A percentile compares a stretch with the other conserved stretches of the same genome.
These are phyloP conservation scores for Perccottus glenii DNA, from an alignment of 2,113 vertebrate genomes.

Conservation along the genomic window DNA sequence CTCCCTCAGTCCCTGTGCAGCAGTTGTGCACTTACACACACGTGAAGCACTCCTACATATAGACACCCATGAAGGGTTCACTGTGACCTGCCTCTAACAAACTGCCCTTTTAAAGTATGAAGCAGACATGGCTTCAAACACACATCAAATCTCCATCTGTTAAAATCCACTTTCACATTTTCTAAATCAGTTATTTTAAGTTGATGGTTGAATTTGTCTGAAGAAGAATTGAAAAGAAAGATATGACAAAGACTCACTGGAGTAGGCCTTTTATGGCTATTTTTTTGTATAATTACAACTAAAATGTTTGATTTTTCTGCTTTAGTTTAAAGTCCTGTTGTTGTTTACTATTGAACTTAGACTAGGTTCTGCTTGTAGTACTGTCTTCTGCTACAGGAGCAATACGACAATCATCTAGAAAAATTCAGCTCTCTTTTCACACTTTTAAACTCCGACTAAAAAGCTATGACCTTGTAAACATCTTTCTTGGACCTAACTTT, in stretches of 20 bases:
- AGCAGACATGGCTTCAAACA: constrained; percentile 20
- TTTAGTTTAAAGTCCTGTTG: not conserved
- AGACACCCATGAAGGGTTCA: constrained; percentile 17
- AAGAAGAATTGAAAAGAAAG: not conserved
- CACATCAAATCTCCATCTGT: not conserved
- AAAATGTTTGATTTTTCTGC: not conserved
- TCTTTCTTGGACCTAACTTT: too few relatives aligned
- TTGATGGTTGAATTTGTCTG: not conserved
- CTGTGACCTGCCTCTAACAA: constrained; percentile 35
- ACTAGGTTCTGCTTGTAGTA: not conserved
- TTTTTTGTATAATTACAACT: not conserved
- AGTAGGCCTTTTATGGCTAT: not conserved
- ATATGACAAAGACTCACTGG: not conserved
- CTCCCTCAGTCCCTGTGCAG: constrained; percentile 4
- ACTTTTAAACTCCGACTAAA: constrained; percentile 7
- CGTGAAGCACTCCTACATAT: constrained; percentile 34
- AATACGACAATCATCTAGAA: constrained; percentile 55
- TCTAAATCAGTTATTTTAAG: not conserved
- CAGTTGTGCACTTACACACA: constrained; percentile 4
- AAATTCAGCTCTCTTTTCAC: not conserved
- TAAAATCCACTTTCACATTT: not conserved
- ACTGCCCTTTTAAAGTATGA: constrained; percentile 48
- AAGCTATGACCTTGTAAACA: not conserved
- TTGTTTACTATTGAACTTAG: too few relatives aligned
- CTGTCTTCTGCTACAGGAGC: constrained; percentile 7